Percentiles rank a stretch among this genome's conserved stretches.
Evolutionary conservation across 2,888 invertebrate genomes (phyloP).

Genomic region (Monopis laevigella): DNA sequence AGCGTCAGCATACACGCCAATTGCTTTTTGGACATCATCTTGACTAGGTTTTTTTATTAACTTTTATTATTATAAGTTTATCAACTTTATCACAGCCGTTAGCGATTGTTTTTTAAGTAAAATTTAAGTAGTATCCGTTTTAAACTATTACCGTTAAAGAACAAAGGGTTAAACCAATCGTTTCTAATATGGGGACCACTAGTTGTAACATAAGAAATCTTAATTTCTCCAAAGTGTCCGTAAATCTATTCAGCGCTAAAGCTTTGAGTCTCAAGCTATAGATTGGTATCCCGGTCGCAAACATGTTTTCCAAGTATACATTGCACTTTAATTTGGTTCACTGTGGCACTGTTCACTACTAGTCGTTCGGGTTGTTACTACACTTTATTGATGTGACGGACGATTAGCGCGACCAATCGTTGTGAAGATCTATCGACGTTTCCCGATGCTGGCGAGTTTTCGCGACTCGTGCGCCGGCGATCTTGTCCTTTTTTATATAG

Average conservation of each 20-base stretch:
- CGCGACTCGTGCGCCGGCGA: slow-evolving; percentile 32
- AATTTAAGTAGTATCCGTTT: neutral
- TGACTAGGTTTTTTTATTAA: slow-evolving; percentile 36
- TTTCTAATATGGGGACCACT: slow-evolving; percentile 22
- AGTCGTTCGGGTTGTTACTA: neutral
- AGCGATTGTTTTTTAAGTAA: neutral
- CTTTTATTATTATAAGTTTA: slow-evolving; percentile 16
- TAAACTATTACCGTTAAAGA: neutral
- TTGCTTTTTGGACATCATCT: slow-evolving; percentile 84
- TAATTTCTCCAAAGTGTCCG: slow-evolving; percentile 29
- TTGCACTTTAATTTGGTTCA: slow-evolving; percentile 17
- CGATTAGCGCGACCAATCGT: slow-evolving; percentile 48
- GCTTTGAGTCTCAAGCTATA: slow-evolving; percentile 24
- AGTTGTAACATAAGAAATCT: slow-evolving; percentile 28
- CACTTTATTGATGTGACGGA: slow-evolving; percentile 17
- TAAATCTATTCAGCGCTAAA: slow-evolving; percentile 26
- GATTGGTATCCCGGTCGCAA: neutral
- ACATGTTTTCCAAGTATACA: slow-evolving; percentile 32
- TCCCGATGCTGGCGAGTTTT: slow-evolving; percentile 35
- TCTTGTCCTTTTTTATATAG: slow-evolving; percentile 56
- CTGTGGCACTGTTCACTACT: neutral
- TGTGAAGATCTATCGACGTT: slow-evolving; percentile 48
- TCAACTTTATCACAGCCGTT: slow-evolving; percentile 26
- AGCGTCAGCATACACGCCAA: slow-evolving; percentile 78
- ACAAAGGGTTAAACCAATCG: neutral